Evolutionary conservation across 2,888 invertebrate species (phyloP), one percentile per base, ranked within the genome.

Genomic region (Temnothorax ravouxi): DNA sequence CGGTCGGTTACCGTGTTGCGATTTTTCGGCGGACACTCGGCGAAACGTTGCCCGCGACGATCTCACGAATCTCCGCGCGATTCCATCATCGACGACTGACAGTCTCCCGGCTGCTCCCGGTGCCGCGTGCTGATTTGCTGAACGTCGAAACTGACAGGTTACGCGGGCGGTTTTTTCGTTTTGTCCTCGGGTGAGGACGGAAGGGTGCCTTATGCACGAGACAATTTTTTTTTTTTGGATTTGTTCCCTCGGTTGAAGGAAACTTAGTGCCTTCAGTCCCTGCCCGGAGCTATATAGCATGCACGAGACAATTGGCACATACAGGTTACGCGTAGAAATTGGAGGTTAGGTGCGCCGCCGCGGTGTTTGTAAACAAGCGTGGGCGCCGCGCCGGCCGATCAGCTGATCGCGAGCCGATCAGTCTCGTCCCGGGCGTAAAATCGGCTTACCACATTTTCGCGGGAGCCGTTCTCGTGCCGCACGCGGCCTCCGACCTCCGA

Each of bases 321-420:
- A n/a, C n/a, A n/a, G n/a, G 52, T 5, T 34, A 34, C 34, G 25
- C 38, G 38, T 3, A 4, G n/a, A 11, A 38, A 29, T 86, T 88
- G 25, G 77, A 92, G 92, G 91, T 92, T 92, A 92, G 87, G 91
- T 89, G 44, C 74, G 29, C 44, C 34, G 34, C 34, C 34, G 34
- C 62, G 44, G 41, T 91, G 91, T 92, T 91, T 92, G 92, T 92
- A 92, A 92, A 92, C 92, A 93, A 90, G 88, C 67, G 6, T 75
- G 44, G 56, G 56, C 52, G 29, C 29, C 66, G 56, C 52, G 29
- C 29, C 66, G 71, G 61, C 18, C 41, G 66, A 80, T 69, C 50
- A 80, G 77, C 54, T 83, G 79, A 83, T 75, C 82, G 76, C 6
- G 9, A 1, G 84, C 47, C 29, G 66, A 56, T 62, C 54, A 0